Percentiles rank a stretch among this genome's conserved stretches.
Conservation (phyloP, 2,113 vertebrate genomes). For the Tichodroma muraria region DNA sequence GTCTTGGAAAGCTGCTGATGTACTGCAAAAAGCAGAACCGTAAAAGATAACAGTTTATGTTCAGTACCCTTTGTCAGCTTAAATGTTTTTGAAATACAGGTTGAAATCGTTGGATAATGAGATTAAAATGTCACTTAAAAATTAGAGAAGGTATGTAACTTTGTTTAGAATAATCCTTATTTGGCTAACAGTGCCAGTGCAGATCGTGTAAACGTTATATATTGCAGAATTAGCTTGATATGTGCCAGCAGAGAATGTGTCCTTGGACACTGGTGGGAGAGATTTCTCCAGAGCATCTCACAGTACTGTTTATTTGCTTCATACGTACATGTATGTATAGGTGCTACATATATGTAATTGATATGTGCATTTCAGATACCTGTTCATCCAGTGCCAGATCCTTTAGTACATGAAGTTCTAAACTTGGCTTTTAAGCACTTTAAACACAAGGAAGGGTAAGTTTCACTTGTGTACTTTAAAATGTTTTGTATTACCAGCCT, state of each 20-base stretch:
- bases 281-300: neutral
- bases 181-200: neutral
- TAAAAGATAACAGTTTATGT: neutral
- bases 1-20: neutral
- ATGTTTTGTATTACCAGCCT: neutral
- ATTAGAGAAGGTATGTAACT: neutral
- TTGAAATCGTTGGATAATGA: neutral
- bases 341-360: neutral
- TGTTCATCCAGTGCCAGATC: slow-evolving; percentile 98
- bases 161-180: neutral
- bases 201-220: neutral
- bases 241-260: neutral
- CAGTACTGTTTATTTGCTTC: neutral
- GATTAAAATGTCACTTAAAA: neutral
- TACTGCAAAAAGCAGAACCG: neutral
- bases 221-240: neutral
- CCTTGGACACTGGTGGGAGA: neutral
- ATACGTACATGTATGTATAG: neutral
- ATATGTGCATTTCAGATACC: slow-evolving; percentile 83
- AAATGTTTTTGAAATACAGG: neutral
- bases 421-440: slow-evolving; percentile 99
- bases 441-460: slow-evolving; percentile 99
- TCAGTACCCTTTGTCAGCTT: neutral
- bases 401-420: slow-evolving; percentile 98
- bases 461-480: neutral